Evolutionary conservation across 2,113 vertebrate species (phyloP), one percentile per base, ranked within the genome.

Genomic region (Theristicus caerulescens): DNA sequence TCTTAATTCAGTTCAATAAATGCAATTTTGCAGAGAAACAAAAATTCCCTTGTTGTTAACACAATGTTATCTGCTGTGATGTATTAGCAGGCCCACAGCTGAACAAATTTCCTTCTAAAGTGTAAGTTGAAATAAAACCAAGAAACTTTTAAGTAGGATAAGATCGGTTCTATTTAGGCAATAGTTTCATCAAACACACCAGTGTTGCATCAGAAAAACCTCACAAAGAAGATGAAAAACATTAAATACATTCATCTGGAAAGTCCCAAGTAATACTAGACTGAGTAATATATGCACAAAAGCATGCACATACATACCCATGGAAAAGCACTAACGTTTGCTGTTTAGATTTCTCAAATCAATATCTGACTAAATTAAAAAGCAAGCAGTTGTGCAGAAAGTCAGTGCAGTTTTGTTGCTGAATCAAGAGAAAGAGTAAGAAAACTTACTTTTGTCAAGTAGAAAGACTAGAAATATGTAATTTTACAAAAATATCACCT

Each of bases 1-100:
- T 96, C 80, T 82, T 96, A 92, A 96, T 96, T 96, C 96, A 94
- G 91, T 96, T 96, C 90, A 96, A 97, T 90, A 91, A 96, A 93
- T n/a, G 91, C 97, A 94, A 90, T 95, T 97, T 92, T 81, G 93
- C 82, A 91, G 95, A 97, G 88, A 93, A 93, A 26, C 89, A 79
- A 95, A 94, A 92, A 96, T 94, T 96, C 76, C 90, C 95, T 76
- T 87, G 88, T 82, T 91, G 82, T 70, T 97, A 96, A 93, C 88
- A 74, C 66, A 72, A 18, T 74, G 76, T 86, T 94, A 86, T 82
- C 90, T 82, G 58, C 85, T 88, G 69, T 31, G 66, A 59, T 47
- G 65, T 82, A 94, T 67, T 76, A 86, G 64, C 0, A 2, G 91
- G 67, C 59, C 51, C 66, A 83, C 18, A 82, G 86, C 85, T 74